Evolutionary conservation across 2,113 vertebrate species (phyloP).

Genomic region (Chloebia gouldiae): DNA sequence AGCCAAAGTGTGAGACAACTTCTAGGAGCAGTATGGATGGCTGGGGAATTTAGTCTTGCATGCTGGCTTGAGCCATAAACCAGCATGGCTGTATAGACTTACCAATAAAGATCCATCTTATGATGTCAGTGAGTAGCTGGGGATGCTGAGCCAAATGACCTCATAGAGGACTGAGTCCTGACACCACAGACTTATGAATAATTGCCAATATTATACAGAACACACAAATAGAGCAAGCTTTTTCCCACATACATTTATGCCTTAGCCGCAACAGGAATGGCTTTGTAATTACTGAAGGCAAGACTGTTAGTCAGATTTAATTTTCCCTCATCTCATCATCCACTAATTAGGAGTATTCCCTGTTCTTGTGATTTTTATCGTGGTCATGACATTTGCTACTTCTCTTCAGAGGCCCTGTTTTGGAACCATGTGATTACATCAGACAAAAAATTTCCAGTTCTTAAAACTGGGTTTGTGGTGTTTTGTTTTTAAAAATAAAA

Average conservation of each 20-base stretch:
- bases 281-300: background rate
- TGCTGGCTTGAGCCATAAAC: slow-evolving; percentile 16
- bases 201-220: background rate
- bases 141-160: slow-evolving; percentile 29
- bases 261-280: background rate
- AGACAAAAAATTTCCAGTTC: background rate
- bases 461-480: background rate
- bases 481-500: background rate
- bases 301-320: background rate
- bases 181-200: background rate
- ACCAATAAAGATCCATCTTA: background rate
- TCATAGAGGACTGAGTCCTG: background rate
- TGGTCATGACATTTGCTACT: background rate
- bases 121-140: background rate
- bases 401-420: background rate
- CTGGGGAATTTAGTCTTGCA: slow-evolving; percentile 12
- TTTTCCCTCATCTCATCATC: background rate
- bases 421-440: background rate
- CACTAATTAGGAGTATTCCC: background rate
- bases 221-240: background rate
- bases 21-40: background rate
- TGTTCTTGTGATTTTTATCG: slow-evolving; percentile 14
- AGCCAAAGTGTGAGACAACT: slow-evolving; percentile 15
- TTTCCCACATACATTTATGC: background rate
- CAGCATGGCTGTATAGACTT: background rate